Percentiles rank a stretch among this genome's conserved stretches.
Conservation (phyloP, 2,888 invertebrate species). For the Brachynemurus nebulosus region DNA sequence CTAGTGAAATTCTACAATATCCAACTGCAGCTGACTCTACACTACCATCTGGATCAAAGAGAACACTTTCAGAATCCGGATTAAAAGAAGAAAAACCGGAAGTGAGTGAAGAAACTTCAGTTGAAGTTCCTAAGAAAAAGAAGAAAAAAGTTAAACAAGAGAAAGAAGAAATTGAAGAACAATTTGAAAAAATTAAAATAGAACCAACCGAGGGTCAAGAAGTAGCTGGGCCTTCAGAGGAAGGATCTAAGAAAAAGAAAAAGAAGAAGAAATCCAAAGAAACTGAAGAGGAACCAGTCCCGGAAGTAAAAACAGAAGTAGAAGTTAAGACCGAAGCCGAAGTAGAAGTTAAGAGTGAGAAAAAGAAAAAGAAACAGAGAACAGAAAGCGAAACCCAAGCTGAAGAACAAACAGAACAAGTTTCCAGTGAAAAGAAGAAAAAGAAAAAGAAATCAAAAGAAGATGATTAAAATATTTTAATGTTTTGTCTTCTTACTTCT, state of each 20-base stretch:
- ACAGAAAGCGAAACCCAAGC: constrained; percentile 1
- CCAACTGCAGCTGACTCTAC: constrained; percentile 71
- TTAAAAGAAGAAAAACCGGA: constrained; percentile 23
- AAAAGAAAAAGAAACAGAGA: constrained; percentile 34
- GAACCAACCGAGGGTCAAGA: constrained; percentile 10
- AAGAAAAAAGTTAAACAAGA: constrained; percentile 27
- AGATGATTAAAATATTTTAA: no score
- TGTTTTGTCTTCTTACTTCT: no score
- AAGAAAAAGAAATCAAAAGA: no score
- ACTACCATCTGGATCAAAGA: constrained; percentile 43
- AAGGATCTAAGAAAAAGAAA: constrained; percentile 29
- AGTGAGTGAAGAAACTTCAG: constrained; percentile 19
- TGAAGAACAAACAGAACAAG: constrained; percentile 14
- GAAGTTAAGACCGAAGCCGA: constrained; percentile 17
- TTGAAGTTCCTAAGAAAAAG: constrained; percentile 22
- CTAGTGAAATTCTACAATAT: constrained; percentile 70
- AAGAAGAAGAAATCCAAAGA: constrained; percentile 22
- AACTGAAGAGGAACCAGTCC: constrained; percentile 20
- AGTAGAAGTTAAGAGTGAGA: constrained; percentile 40
- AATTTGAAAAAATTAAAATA: constrained; percentile 16
- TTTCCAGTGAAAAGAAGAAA: no score
- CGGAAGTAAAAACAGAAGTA: constrained; percentile 15
- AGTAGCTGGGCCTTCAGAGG: no score
- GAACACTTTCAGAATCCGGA: constrained; percentile 40
- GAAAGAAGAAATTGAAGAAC: constrained; percentile 19